Evolutionary conservation across 1,140 invertebrate species (phyloP).

Genomic region (Euglossa dilemma): DNA sequence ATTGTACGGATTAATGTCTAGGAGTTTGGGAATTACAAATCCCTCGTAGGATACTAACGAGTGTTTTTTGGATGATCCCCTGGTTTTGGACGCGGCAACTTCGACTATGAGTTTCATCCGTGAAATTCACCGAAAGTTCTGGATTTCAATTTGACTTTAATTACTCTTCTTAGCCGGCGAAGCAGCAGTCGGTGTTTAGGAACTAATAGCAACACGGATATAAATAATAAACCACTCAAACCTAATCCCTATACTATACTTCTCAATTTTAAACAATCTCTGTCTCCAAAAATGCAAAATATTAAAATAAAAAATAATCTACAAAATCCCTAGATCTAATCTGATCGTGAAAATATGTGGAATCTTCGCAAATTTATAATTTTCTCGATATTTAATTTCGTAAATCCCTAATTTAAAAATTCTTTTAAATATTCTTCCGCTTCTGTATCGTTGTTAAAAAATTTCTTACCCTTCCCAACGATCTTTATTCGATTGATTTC

Average conservation of each 20-base stretch:
- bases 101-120: background rate
- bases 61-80: background rate
- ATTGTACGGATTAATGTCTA: background rate
- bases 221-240: background rate
- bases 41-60: background rate
- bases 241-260: too few relatives aligned
- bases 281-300: too few relatives aligned
- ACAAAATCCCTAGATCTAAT: too few relatives aligned
- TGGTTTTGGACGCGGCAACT: background rate
- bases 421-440: background rate
- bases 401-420: too few relatives aligned
- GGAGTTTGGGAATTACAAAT: background rate
- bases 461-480: background rate
- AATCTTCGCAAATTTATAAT: too few relatives aligned
- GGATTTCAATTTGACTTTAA: background rate
- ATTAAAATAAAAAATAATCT: too few relatives aligned
- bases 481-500: background rate
- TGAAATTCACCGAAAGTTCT: background rate
- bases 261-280: too few relatives aligned
- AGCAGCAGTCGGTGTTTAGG: background rate
- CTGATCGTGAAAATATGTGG: too few relatives aligned
- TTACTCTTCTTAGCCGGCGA: background rate
- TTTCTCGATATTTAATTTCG: too few relatives aligned
- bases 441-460: background rate
- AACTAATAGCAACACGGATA: background rate